Evolutionary conservation across 2,113 vertebrate species (phyloP).

Genomic region (Pyrgilauda ruficollis): DNA sequence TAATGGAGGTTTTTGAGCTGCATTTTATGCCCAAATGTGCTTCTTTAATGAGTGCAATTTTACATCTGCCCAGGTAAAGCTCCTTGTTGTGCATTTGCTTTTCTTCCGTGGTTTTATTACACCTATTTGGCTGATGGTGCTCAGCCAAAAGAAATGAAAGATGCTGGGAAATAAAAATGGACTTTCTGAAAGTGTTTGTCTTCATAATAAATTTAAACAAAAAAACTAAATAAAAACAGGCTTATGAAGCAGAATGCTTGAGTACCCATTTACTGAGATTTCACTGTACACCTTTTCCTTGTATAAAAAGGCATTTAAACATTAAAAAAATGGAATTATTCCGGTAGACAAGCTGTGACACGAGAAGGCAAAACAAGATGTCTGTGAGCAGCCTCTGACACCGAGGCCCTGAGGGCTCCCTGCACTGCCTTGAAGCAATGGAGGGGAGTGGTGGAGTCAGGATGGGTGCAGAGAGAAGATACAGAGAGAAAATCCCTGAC

Average conservation of each 20-base stretch:
- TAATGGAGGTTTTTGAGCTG: background rate
- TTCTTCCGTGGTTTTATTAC: background rate
- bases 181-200: background rate
- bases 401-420: background rate
- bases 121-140: background rate
- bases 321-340: background rate
- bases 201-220: background rate
- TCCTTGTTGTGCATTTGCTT: background rate
- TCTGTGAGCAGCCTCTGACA: background rate
- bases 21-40: conserved; percentile 27
- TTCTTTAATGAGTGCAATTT: conserved; percentile 45
- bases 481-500: background rate
- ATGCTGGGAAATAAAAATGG: background rate
- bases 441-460: background rate
- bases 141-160: background rate
- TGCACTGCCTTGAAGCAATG: background rate
- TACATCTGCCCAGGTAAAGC: conserved; percentile 16
- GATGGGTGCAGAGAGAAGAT: background rate
- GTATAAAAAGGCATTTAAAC: background rate
- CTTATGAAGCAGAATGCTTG: background rate
- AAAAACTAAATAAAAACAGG: background rate
- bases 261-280: background rate
- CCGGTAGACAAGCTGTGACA: background rate
- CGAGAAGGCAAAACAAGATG: background rate
- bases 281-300: background rate